Conservation (phyloP, 1,140 invertebrate species). For the Camponotus floridanus region DNA sequence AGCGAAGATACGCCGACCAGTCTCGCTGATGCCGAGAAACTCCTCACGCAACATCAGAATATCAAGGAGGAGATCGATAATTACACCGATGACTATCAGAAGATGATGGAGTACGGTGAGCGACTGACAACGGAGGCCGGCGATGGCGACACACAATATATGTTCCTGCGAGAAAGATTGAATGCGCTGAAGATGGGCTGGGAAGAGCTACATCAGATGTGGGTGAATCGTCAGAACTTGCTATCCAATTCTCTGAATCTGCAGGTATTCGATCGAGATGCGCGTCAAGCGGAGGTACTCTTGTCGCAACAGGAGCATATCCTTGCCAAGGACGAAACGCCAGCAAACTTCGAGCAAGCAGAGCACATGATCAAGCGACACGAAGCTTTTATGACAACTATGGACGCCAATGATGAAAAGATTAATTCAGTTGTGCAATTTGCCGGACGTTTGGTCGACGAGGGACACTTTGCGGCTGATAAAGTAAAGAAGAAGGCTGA, state of each 20-base stretch:
- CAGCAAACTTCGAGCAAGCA: slow-evolving; percentile 97
- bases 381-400: slow-evolving; percentile 99
- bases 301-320: slow-evolving; percentile 99
- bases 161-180: slow-evolving; percentile 98
- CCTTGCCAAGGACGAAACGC: slow-evolving; percentile 97
- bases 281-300: slow-evolving; percentile 98
- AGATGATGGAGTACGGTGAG: slow-evolving; percentile 99
- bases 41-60: slow-evolving; percentile 98
- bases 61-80: slow-evolving; percentile 99
- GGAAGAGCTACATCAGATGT: slow-evolving; percentile 99
- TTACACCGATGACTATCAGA: slow-evolving; percentile 98
- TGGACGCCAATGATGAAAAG: slow-evolving; percentile 99
- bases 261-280: slow-evolving; percentile 98
- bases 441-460: slow-evolving; percentile 95
- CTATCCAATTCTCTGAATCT: slow-evolving; percentile 97
- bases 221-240: slow-evolving; percentile 98
- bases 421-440: slow-evolving; percentile 98
- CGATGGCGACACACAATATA: slow-evolving; percentile 98
- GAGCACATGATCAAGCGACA: slow-evolving; percentile 99
- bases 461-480: slow-evolving; percentile 96
- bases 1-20: slow-evolving; percentile 99
- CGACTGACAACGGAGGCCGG: slow-evolving; percentile 95
- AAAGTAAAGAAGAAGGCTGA: slow-evolving; percentile 98
- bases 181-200: slow-evolving; percentile 99
- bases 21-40: slow-evolving; percentile 97